Percentiles rank a stretch among this genome's conserved stretches.
Evolutionary conservation across 2,797 vertebrate species (phyloP).

Genomic region (Bovichtus diacanthus): DNA sequence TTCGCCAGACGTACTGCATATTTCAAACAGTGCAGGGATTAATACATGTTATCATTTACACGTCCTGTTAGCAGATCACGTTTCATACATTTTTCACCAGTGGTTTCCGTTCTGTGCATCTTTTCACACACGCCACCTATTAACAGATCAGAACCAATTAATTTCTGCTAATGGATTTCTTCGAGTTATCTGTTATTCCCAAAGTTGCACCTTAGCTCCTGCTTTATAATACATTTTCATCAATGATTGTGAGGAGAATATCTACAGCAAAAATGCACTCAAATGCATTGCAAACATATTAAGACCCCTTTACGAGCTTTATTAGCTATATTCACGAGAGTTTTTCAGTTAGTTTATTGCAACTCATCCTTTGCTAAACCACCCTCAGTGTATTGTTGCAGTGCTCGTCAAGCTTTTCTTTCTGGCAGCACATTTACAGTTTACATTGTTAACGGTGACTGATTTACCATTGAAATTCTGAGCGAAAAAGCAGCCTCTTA

Average conservation of each 20-base stretch:
- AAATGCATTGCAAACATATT: not conserved
- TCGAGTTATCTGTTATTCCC: not conserved
- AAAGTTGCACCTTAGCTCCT: too few relatives aligned
- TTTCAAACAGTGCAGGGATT: not conserved
- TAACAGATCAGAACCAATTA: not conserved
- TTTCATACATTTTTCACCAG: conserved; percentile 3
- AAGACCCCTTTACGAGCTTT: not conserved
- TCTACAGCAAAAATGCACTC: not conserved
- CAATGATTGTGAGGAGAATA: not conserved
- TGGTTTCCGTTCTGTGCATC: not conserved
- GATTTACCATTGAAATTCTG: not conserved
- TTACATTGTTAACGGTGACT: not conserved
- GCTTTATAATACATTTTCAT: not conserved
- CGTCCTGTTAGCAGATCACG: not conserved
- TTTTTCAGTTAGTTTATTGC: not conserved
- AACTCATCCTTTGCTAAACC: not conserved
- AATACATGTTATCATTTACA: not conserved
- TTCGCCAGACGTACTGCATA: not conserved
- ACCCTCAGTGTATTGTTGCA: not conserved
- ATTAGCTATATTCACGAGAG: too few relatives aligned
- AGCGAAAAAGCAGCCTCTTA: not conserved
- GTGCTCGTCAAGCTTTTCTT: not conserved
- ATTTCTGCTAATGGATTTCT: not conserved
- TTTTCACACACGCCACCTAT: not conserved
- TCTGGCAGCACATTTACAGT: not conserved